Conservation (phyloP, 2,797 vertebrate genomes). For the Hippoglossus hippoglossus region DNA sequence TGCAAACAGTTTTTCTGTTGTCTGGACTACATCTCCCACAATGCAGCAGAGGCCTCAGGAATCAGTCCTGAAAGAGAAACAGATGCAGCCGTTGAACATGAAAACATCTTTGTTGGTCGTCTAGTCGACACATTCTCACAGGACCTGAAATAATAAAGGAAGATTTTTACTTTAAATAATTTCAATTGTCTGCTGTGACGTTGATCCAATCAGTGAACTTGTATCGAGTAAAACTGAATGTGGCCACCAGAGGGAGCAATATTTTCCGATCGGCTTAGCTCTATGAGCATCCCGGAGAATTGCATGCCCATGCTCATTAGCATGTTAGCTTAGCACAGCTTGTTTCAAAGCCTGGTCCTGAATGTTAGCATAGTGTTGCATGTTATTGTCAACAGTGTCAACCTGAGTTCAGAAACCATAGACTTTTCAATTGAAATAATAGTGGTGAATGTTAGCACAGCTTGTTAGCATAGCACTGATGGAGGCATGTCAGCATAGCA, state of each 20-base stretch:
- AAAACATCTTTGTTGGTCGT: background rate
- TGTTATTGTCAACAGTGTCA: slow-evolving; percentile 4
- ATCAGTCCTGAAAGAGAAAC: slow-evolving; percentile 67
- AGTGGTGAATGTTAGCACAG: background rate
- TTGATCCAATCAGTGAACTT: background rate
- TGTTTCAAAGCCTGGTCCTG: background rate
- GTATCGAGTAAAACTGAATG: background rate
- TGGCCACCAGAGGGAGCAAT: slow-evolving; percentile 17
- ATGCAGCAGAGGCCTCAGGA: slow-evolving; percentile 33
- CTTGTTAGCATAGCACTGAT: background rate
- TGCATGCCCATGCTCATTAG: slow-evolving; percentile 7
- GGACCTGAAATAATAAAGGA: background rate
- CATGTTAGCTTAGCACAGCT: slow-evolving; percentile 3
- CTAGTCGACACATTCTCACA: background rate
- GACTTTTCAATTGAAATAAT: too few species aligned
- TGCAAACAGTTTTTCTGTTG: slow-evolving; percentile 6
- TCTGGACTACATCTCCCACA: slow-evolving; percentile 40
- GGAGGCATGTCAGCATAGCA: background rate
- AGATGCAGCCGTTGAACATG: slow-evolving; percentile 9
- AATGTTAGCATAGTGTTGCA: slow-evolving; percentile 8
- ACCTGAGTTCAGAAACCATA: too few species aligned
- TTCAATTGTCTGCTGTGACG: background rate
- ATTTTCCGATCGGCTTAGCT: background rate
- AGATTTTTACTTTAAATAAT: too few species aligned
- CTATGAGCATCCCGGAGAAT: background rate